phyloP scores from a whole-genome alignment of 2,113 vertebrate genomes.

The Miniopterus natalensis region DNA sequence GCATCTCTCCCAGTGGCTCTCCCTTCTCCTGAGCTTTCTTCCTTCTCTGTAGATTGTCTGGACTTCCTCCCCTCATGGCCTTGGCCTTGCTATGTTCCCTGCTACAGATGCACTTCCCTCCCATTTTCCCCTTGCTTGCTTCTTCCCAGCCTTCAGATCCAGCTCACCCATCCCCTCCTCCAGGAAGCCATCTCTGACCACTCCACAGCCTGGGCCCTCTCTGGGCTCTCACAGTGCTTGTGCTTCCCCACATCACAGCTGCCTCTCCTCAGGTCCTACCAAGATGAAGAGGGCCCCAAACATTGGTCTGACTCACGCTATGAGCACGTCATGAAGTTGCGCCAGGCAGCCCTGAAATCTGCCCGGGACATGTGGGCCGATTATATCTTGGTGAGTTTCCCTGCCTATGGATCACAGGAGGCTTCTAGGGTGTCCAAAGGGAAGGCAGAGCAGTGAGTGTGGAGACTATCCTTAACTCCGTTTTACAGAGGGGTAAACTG shows the following conservation, averaged over 20 bases:
- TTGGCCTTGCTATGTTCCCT: neutral
- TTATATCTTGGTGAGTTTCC: constrained; percentile 92
- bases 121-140: neutral
- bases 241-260: neutral
- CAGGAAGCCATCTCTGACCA: neutral
- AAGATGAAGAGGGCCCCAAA: constrained; percentile 92
- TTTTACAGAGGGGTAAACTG: neutral
- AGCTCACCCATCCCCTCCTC: neutral
- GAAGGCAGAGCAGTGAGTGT: rapidly evolving
- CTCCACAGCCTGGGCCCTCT: neutral
- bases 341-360: constrained; percentile 92
- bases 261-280: constrained; percentile 83
- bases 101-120: neutral
- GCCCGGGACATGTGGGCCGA: constrained; percentile 96
- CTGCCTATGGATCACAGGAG: rapidly evolving
- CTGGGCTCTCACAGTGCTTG: neutral
- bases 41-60: neutral
- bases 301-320: constrained; percentile 93
- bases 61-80: neutral
- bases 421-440: neutral
- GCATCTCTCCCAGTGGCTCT: neutral
- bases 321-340: constrained; percentile 94
- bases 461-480: neutral
- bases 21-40: too few species aligned
- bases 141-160: neutral